A percentile compares a stretch with the other conserved stretches of the same genome.
Evolutionary conservation across 2,888 invertebrate genomes (phyloP).

Genomic region (Amitus sp.): DNA sequence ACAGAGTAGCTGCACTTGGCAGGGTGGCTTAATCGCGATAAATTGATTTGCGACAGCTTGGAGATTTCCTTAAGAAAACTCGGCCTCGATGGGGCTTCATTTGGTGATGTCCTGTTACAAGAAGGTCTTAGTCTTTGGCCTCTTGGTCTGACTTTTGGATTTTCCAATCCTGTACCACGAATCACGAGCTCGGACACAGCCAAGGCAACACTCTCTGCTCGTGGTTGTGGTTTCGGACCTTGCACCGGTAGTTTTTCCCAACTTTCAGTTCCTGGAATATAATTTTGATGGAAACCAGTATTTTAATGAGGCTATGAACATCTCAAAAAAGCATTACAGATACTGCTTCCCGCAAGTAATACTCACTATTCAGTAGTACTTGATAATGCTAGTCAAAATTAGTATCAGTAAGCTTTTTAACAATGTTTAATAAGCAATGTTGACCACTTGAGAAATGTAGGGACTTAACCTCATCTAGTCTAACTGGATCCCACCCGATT

Average conservation of each 20-base stretch:
- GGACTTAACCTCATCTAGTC: too few species aligned
- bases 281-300: background rate
- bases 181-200: slow-evolving; percentile 71
- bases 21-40: slow-evolving; percentile 72
- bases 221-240: slow-evolving; percentile 74
- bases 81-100: slow-evolving; percentile 63
- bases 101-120: slow-evolving; percentile 64
- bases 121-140: slow-evolving; percentile 58
- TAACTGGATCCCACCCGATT: too few species aligned
- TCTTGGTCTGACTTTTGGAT: slow-evolving; percentile 49
- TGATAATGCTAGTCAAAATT: too few species aligned
- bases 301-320: too few species aligned
- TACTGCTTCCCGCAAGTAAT: too few species aligned
- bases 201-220: slow-evolving; percentile 76
- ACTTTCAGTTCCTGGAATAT: slow-evolving; percentile 72
- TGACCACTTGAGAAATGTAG: too few species aligned
- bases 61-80: slow-evolving; percentile 75
- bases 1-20: slow-evolving; percentile 78
- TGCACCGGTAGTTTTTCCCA: slow-evolving; percentile 78
- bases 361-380: too few species aligned
- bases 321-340: too few species aligned
- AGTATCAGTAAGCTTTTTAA: too few species aligned
- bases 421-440: too few species aligned
- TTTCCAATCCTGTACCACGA: slow-evolving; percentile 57
- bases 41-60: slow-evolving; percentile 77